Percentiles rank a stretch among this genome's conserved stretches.
Evolutionary conservation across 2,888 invertebrate species (phyloP).

Genomic region (Agapetus fuscipes): DNA sequence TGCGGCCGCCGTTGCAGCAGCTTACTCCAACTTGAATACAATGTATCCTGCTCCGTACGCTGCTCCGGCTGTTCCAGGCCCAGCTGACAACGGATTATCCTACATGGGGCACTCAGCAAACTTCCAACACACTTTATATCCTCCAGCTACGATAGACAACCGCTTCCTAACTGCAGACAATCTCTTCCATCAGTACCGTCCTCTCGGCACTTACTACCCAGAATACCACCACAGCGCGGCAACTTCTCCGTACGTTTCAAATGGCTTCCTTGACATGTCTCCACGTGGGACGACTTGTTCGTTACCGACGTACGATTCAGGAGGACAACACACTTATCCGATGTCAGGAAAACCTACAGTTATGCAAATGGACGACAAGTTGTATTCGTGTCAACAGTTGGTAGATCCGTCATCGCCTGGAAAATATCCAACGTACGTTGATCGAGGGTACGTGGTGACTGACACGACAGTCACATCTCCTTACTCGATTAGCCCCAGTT

Average conservation of each 20-base stretch:
- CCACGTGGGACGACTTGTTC: constrained; percentile 50
- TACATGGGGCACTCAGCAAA: constrained; percentile 64
- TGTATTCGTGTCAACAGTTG: constrained; percentile 52
- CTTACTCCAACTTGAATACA: constrained; percentile 71
- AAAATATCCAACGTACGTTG: constrained; percentile 46
- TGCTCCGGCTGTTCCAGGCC: constrained; percentile 54
- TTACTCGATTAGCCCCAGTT: constrained; percentile 38
- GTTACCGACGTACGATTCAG: constrained; percentile 50
- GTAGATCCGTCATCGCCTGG: constrained; percentile 49
- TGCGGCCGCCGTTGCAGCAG: constrained; percentile 58
- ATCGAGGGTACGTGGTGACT: constrained; percentile 45
- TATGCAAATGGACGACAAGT: constrained; percentile 45
- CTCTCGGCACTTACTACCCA: constrained; percentile 74
- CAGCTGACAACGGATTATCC: constrained; percentile 44
- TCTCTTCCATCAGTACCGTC: constrained; percentile 82
- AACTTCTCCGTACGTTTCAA: constrained; percentile 57
- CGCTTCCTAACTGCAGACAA: constrained; percentile 76
- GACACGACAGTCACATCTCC: constrained; percentile 41
- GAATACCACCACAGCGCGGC: constrained; percentile 67
- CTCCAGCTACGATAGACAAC: constrained; percentile 43
- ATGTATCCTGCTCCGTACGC: constrained; percentile 76
- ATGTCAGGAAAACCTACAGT: constrained; percentile 34
- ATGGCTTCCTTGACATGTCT: constrained; percentile 74
- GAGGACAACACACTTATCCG: constrained; percentile 44
- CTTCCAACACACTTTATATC: constrained; percentile 45